Conservation (phyloP, 2,888 invertebrate species). For the Ennomos quercinarius region DNA sequence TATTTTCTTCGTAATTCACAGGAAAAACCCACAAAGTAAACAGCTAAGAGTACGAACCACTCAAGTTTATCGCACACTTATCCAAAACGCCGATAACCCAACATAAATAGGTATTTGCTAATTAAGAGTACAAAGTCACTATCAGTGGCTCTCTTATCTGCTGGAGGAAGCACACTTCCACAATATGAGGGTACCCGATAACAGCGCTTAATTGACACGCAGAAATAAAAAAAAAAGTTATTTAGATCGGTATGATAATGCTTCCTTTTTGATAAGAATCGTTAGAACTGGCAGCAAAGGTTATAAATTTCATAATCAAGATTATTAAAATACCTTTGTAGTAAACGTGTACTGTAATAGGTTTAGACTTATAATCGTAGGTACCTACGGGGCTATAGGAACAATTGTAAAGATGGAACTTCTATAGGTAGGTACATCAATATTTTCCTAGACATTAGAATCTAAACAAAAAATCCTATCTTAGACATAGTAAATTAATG, state of each 20-base stretch:
- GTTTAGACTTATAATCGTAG: too few relatives aligned
- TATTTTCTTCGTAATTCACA: too few relatives aligned
- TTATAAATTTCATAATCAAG: neutral
- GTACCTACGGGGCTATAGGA: too few relatives aligned
- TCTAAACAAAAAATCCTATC: too few relatives aligned
- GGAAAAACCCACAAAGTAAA: too few relatives aligned
- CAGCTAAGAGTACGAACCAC: too few relatives aligned
- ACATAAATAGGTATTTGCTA: slow-evolving; percentile 26
- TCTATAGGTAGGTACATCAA: too few relatives aligned
- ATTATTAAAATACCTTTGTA: too few relatives aligned
- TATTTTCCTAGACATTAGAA: too few relatives aligned
- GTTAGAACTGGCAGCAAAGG: neutral
- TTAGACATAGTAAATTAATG: too few relatives aligned
- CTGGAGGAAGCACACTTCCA: slow-evolving; percentile 30
- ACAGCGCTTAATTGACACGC: slow-evolving; percentile 30
- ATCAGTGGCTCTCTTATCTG: slow-evolving; percentile 23
- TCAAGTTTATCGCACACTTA: slow-evolving; percentile 13
- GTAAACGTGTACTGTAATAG: too few relatives aligned
- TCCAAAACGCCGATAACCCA: slow-evolving; percentile 16
- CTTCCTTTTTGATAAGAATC: slow-evolving; percentile 21
- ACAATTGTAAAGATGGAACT: too few relatives aligned
- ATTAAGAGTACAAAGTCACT: slow-evolving; percentile 25
- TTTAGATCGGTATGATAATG: slow-evolving; percentile 23
- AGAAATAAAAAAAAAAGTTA: slow-evolving; percentile 20
- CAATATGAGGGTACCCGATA: slow-evolving; percentile 32